Percentiles rank a stretch among this genome's conserved stretches.
Conservation (phyloP, 2,113 vertebrate species). For the pig (Sus scrofa) region T2T-Sscrofa CM000819.6:21767001-21767500, state of each 20-base stretch:
- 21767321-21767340: slow-evolving; percentile 61
- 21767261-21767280: neutral
- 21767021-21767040: neutral
- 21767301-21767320: slow-evolving; percentile 50
- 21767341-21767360: slow-evolving; percentile 67
- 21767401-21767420: slow-evolving; percentile 48
- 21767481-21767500: slow-evolving; percentile 76
- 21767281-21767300: neutral
- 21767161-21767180: neutral
- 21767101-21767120: neutral
- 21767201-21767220: neutral
- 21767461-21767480: slow-evolving; percentile 66
- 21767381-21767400: slow-evolving; percentile 51
- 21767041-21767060: neutral
- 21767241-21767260: neutral
- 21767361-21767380: slow-evolving; percentile 70
- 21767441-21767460: slow-evolving; percentile 55
- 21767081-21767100: neutral
- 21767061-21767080: neutral
- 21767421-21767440: slow-evolving; percentile 74
- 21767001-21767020: neutral
- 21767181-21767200: neutral
- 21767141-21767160: neutral
- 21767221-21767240: neutral
- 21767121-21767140: neutral